A percentile compares a stretch with the other conserved stretches of the same genome.
phyloP scores from a whole-genome alignment of 2,888 invertebrate genomes.

The Conomelus anceps region DNA sequence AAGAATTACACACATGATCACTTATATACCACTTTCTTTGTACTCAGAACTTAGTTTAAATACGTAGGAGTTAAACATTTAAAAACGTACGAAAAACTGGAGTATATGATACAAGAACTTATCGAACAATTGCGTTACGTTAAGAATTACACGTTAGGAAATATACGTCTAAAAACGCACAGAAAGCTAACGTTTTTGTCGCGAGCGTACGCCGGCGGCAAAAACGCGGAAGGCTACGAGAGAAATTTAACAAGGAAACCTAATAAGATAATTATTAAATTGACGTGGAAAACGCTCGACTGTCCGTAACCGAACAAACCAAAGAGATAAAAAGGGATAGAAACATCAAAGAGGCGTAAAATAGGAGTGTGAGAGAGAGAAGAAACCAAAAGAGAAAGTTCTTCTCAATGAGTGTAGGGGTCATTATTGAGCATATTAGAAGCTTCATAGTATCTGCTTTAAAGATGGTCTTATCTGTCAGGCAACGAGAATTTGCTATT shows the following conservation, averaged over 20 bases:
- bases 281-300: background rate
- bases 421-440: too few relatives aligned
- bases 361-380: too few relatives aligned
- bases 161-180: background rate
- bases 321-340: background rate
- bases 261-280: background rate
- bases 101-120: background rate
- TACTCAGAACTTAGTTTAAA: too few relatives aligned
- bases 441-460: background rate
- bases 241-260: background rate
- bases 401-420: background rate
- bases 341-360: background rate
- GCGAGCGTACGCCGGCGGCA: too few relatives aligned
- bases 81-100: too few relatives aligned
- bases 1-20: too few relatives aligned
- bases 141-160: background rate
- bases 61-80: too few relatives aligned
- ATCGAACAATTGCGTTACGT: background rate
- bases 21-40: too few relatives aligned
- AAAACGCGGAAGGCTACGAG: background rate
- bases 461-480: background rate
- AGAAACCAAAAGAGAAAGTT: background rate
- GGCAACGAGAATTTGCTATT: background rate
- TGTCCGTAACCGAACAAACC: background rate
- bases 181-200: background rate